A percentile compares a stretch with the other conserved stretches of the same genome.
Conservation (phyloP, 2,888 invertebrate species). For the Mycalesis mineus region DNA sequence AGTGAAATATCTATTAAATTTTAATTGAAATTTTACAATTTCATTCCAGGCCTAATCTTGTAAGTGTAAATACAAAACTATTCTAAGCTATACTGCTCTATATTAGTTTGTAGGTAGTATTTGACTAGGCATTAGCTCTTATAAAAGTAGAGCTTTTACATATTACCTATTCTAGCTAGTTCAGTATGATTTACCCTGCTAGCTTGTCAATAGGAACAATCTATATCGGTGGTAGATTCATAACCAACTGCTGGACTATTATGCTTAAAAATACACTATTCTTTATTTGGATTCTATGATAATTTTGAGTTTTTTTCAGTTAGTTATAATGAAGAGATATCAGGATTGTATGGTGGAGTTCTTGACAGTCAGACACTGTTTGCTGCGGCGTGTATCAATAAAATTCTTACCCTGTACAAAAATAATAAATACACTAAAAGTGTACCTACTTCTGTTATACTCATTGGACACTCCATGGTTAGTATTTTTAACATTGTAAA, state of each 20-base stretch:
- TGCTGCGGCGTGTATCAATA: slow-evolving; percentile 82
- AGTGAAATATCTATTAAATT: no score
- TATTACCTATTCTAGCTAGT: neutral
- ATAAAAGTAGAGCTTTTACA: no score
- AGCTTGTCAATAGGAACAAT: neutral
- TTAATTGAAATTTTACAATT: neutral
- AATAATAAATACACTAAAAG: slow-evolving; percentile 63
- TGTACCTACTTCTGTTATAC: slow-evolving; percentile 80
- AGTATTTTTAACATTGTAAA: no score
- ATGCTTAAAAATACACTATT: no score
- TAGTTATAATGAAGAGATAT: slow-evolving; percentile 93
- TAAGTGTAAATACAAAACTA: neutral
- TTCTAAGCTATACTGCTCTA: neutral
- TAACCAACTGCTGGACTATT: neutral
- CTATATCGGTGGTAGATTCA: neutral
- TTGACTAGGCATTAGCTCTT: no score
- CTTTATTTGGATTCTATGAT: no score
- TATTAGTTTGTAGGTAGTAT: neutral
- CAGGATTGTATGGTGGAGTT: slow-evolving; percentile 91
- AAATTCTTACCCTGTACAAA: slow-evolving; percentile 86
- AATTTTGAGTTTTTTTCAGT: slow-evolving; percentile 64
- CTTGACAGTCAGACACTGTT: slow-evolving; percentile 87
- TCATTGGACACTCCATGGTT: slow-evolving; percentile 98
- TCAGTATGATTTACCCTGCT: neutral
- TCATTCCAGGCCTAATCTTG: neutral